phyloP scores from a whole-genome alignment of 2,113 vertebrate species.

The Calypte anna region DNA sequence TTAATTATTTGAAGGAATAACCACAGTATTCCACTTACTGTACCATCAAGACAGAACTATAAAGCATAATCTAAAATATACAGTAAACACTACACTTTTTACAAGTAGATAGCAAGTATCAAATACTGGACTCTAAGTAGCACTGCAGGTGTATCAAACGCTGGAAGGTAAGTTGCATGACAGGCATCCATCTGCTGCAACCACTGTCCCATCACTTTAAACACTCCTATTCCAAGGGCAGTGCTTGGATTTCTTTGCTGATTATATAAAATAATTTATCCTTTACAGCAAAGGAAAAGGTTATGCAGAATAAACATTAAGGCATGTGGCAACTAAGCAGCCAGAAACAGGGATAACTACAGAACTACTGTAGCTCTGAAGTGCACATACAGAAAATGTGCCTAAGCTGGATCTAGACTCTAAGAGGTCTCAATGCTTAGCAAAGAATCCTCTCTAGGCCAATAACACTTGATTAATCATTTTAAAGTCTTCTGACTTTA shows the following conservation, averaged over 20 bases:
- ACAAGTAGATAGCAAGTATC: background rate
- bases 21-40: background rate
- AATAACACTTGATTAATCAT: conserved; percentile 66
- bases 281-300: background rate
- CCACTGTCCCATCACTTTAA: background rate
- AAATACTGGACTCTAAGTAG: background rate
- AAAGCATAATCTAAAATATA: background rate
- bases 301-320: background rate
- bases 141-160: background rate
- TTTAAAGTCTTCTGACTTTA: conserved; percentile 60
- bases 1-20: background rate
- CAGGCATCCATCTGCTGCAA: background rate
- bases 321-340: background rate
- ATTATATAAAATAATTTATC: background rate
- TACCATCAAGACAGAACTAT: background rate
- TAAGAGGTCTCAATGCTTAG: conserved; percentile 39
- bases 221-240: background rate
- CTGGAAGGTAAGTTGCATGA: background rate
- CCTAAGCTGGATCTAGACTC: conserved; percentile 19
- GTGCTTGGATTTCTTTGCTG: background rate
- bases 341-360: background rate
- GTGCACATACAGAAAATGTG: background rate
- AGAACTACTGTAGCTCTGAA: background rate
- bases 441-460: conserved; percentile 51
- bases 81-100: background rate